Base-by-base conservation (phyloP, 2,113 vertebrate species). In the Sarotherodon lohbergeri region DNA sequence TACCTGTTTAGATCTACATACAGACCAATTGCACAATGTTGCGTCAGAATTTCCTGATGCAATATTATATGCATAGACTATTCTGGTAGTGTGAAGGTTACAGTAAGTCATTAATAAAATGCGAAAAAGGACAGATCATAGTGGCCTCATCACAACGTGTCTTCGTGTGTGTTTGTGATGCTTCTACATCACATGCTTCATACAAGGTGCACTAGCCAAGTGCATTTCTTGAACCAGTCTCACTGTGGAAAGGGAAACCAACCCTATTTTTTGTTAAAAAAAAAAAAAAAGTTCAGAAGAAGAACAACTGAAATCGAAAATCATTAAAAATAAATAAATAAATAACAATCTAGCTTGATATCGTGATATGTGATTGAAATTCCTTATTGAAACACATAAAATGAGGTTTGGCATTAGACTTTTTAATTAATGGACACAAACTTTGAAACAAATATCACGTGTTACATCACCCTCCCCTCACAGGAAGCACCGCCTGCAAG, bases 131-230 rank as follows among this genome's bases (percentile, higher is more conserved):
- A 78, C 16, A 19, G 16, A 12, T 32, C 14, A 48, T 2, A 76
- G 0, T 48, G 41, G 22, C 0, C 0, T 48, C 14, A 19, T 48
- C 22, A 48, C 14, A 73, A 0, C 6, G 9, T 48, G 41, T 76
- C 22, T 29, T 16, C 24, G 8, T 57, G 12, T 56, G 39, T 71
- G 19, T 29, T 24, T 16, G n/a, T 3, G 7, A 27, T 1, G 2
- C 39, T 27, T 46, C 68, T 73, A 27, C 22, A 27, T 29, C 19
- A n/a, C 17, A 5, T 43, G 22, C 13, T 73, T 46, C 22, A 41
- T 41, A 27, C 22, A 73, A 10, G 16, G 43, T 7, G 68, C 7
- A 29, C 41, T 17, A 9, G 29, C 41, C 22, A 46, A 46, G 68
- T 48, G 24, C 4, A 9, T 54, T n/a, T 9, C 50, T 52, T 52